Conservation (phyloP, 2,113 vertebrate genomes). For the Monarcha castaneiventris region DNA sequence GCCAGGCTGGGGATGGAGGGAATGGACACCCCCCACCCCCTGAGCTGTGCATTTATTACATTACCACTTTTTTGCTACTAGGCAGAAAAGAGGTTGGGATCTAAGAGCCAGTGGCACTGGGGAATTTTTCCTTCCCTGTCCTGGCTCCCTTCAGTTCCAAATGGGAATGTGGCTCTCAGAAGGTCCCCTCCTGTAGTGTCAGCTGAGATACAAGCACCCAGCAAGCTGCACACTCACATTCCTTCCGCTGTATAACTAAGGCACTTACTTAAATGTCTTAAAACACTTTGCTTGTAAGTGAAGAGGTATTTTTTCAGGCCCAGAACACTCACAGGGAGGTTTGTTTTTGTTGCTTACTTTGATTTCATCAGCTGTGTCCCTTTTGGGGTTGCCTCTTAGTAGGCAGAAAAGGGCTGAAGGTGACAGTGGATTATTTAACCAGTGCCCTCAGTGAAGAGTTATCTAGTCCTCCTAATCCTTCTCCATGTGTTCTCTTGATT, state of each 20-base stretch:
- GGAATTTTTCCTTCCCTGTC: background rate
- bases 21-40: fast-evolving
- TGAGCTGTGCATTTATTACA: fast-evolving
- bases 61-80: background rate
- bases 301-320: background rate
- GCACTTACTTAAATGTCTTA: background rate
- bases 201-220: background rate
- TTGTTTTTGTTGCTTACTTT: background rate
- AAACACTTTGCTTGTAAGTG: background rate
- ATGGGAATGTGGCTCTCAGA: background rate
- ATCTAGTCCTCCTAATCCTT: background rate
- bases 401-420: background rate
- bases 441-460: background rate
- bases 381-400: background rate
- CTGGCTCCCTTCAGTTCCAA: background rate
- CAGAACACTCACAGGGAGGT: background rate
- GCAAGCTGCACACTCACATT: background rate
- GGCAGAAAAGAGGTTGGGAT: background rate
- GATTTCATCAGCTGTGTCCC: background rate
- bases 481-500: background rate
- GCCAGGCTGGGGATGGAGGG: background rate
- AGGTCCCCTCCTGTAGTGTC: background rate
- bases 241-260: background rate
- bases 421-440: background rate
- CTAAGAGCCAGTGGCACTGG: background rate